Evolutionary conservation across 2,888 invertebrate species (phyloP).

Genomic region (Halictus ligatus): DNA sequence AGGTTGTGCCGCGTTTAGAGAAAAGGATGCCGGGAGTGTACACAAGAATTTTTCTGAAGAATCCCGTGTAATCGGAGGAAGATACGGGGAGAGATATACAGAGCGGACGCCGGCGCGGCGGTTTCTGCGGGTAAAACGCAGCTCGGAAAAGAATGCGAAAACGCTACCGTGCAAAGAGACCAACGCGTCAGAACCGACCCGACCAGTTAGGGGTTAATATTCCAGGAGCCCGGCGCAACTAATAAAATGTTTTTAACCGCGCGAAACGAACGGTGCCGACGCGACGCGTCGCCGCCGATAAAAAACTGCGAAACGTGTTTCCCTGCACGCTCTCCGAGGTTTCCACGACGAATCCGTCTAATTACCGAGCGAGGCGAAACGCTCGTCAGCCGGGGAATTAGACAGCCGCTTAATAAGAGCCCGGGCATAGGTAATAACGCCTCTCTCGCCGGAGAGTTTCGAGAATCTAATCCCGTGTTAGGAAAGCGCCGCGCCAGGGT

Average conservation of each 20-base stretch:
- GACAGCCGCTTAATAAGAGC: slow-evolving; percentile 48
- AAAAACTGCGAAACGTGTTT: background rate
- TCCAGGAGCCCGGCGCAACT: background rate
- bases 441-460: slow-evolving; percentile 24
- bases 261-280: background rate
- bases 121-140: background rate
- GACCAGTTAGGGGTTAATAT: background rate
- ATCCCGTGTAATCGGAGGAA: background rate
- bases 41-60: background rate
- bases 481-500: slow-evolving; percentile 32
- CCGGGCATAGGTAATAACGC: slow-evolving; percentile 40
- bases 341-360: slow-evolving; percentile 12
- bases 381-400: slow-evolving; percentile 4
- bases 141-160: background rate
- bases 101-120: background rate
- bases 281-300: background rate
- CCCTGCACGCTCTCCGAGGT: background rate
- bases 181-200: background rate
- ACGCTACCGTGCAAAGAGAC: background rate
- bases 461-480: slow-evolving; percentile 52
- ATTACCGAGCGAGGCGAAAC: slow-evolving; percentile 6
- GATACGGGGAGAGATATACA: background rate
- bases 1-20: background rate
- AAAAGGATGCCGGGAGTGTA: background rate
- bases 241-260: background rate